phyloP scores from a whole-genome alignment of 1,140 invertebrate species.

The Anthonomus grandis region DNA sequence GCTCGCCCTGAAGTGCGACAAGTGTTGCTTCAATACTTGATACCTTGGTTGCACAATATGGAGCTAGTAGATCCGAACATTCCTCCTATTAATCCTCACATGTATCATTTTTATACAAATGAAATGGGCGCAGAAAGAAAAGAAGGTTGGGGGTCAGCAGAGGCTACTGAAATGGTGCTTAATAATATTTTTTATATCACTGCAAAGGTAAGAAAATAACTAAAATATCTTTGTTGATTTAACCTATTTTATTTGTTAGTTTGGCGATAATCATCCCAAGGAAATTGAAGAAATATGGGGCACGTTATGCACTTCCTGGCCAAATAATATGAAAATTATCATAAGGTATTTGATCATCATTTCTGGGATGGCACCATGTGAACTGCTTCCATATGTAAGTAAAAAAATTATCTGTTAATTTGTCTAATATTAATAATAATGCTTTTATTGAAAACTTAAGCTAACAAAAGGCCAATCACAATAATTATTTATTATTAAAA shows the following conservation, averaged over 20 bases:
- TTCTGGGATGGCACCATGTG: slow-evolving; percentile 90
- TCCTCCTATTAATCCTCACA: slow-evolving; percentile 76
- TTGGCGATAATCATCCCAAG: slow-evolving; percentile 91
- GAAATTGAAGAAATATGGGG: slow-evolving; percentile 96
- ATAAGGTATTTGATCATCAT: slow-evolving; percentile 97
- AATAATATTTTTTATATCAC: slow-evolving; percentile 99
- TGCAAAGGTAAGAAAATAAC: slow-evolving; percentile 68
- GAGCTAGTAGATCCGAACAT: slow-evolving; percentile 96
- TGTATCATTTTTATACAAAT: slow-evolving; percentile 74
- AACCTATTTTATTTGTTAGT: slow-evolving; percentile 65
- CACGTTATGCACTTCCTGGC: slow-evolving; percentile 91
- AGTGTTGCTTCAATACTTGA: slow-evolving; percentile 83
- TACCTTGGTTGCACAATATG: slow-evolving; percentile 98
- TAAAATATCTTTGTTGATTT: slow-evolving; percentile 4
- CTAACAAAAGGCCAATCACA: too few relatives aligned
- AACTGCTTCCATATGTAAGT: slow-evolving; percentile 84
- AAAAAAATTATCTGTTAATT: background rate
- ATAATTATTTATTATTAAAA: too few relatives aligned
- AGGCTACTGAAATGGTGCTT: slow-evolving; percentile 99
- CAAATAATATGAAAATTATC: slow-evolving; percentile 95
- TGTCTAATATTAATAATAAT: background rate
- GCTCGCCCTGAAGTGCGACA: slow-evolving; percentile 86
- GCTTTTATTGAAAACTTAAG: too few relatives aligned
- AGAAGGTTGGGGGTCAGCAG: slow-evolving; percentile 94
- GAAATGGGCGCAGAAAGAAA: slow-evolving; percentile 67